Evolutionary conservation across 2,113 vertebrate species (phyloP), one percentile per base, ranked within the genome.

Genomic region (Alaudala cheleensis): DNA sequence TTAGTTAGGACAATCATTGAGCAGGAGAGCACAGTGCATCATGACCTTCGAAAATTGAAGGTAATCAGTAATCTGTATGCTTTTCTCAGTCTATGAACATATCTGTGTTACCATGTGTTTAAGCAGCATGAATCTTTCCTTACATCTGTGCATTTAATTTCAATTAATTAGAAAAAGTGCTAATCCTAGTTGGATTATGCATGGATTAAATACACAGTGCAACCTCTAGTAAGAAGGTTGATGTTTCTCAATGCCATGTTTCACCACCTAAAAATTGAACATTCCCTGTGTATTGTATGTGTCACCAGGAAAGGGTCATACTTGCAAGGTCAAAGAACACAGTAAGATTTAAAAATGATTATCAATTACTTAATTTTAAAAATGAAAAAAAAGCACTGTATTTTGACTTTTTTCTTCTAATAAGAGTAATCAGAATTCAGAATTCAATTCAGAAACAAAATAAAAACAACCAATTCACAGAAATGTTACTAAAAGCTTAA

Each of bases 141-240:
- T 78, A 86, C 82, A 91, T 92, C 93, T 94, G 90, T 96, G 82
- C 80, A 89, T 93, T 95, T 93, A 91, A 95, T 95, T 96, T 95
- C 47, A 81, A 93, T 95, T 93, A 96, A 94, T 95, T 95, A 96
- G 62, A 91, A 92, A 89, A 34, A 76, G 91, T 74, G 90, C 74
- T 96, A 95, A 94, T 92, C 66, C 92, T 82, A 74, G 58, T 40
- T 67, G 93, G 94, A 95, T 97, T 93, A 95, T 56, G 45, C 47
- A 56, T n/a, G 64, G 88, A 96, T 95, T 97, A 96, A 88, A 83
- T n/a, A 61, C 16, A 2, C 26, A 78, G 40, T 31, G 67, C 33
- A 80, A 49, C 40, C 83, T 91, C 80, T 78, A 77, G 44, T 85
- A 93, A 80, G 82, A 77, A 92, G 47, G 62, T 40, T 87, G 62